A percentile compares a stretch with the other conserved stretches of the same genome.
Conservation (phyloP, 1,140 invertebrate genomes). For the Holcopasites calliopsidis region DNA sequence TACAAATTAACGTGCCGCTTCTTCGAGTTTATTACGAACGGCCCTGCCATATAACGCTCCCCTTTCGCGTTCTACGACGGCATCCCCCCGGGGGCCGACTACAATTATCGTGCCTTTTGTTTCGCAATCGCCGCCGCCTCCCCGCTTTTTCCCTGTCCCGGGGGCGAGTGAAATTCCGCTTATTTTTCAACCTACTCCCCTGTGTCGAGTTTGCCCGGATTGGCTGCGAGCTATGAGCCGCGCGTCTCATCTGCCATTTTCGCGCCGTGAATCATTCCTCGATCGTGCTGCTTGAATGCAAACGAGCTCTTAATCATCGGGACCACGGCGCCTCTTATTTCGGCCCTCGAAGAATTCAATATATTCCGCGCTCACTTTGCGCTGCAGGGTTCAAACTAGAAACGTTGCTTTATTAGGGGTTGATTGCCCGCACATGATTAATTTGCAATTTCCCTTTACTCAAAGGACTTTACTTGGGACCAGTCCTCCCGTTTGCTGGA, state of each 20-base stretch:
- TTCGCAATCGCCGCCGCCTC: conserved; percentile 65
- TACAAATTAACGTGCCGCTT: conserved; percentile 76
- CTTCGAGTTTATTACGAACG: conserved; percentile 73
- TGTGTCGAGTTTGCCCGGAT: conserved; percentile 26
- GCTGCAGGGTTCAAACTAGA: too few relatives aligned
- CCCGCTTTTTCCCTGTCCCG: conserved; percentile 21
- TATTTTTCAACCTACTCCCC: conserved; percentile 63
- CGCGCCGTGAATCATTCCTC: conserved; percentile 31
- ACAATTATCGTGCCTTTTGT: conserved; percentile 78
- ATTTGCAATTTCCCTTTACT: too few relatives aligned
- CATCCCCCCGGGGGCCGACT: conserved; percentile 63
- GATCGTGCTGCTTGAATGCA: conserved; percentile 4
- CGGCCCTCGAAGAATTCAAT: background rate
- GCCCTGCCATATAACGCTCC: conserved; percentile 13
- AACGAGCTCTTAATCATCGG: conserved; percentile 20
- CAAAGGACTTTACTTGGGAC: too few relatives aligned
- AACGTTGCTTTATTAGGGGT: too few relatives aligned
- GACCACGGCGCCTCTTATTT: background rate
- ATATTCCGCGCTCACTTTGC: background rate
- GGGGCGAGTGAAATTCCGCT: conserved; percentile 56
- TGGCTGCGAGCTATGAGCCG: background rate
- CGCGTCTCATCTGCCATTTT: conserved; percentile 32
- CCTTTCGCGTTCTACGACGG: background rate
- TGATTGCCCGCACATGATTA: too few relatives aligned
- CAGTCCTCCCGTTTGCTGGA: too few relatives aligned